A percentile compares a stretch with the other conserved stretches of the same genome.
Conservation (phyloP, 2,888 invertebrate genomes). For the Apoderus coryli region DNA sequence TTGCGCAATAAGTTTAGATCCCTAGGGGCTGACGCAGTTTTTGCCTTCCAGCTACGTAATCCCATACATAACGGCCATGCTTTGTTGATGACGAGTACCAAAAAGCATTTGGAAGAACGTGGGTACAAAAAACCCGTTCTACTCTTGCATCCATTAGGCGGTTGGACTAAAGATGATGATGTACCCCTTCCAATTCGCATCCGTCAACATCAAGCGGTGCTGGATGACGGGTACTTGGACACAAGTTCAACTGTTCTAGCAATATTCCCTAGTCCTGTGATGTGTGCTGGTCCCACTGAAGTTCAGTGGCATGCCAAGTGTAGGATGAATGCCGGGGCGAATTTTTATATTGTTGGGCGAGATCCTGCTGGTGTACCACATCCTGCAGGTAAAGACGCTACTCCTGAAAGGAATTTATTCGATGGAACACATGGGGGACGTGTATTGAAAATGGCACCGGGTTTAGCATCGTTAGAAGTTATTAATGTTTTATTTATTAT, state of each 20-base stretch:
- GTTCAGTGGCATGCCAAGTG: conserved; percentile 93
- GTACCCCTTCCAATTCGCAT: conserved; percentile 86
- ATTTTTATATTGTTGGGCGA: conserved; percentile 96
- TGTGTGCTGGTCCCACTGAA: conserved; percentile 99
- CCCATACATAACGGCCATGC: conserved; percentile 99
- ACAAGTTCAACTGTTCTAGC: conserved; percentile 77
- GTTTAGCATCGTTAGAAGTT: conserved; percentile 78
- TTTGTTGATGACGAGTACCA: conserved; percentile 90
- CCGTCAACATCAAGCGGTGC: conserved; percentile 82
- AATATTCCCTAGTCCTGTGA: conserved; percentile 99
- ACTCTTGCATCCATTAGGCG: conserved; percentile 82
- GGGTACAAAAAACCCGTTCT: conserved; percentile 92
- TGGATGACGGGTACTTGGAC: conserved; percentile 75
- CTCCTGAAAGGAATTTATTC: conserved; percentile 67
- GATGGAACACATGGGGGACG: conserved; percentile 84
- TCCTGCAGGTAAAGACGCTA: conserved; percentile 47
- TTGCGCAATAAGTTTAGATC: conserved; percentile 59
- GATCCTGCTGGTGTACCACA: conserved; percentile 98
- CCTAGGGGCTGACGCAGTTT: conserved; percentile 86
- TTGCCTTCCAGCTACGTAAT: conserved; percentile 92
- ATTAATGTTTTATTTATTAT: too few species aligned
- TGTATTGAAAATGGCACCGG: conserved; percentile 83
- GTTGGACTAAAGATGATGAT: conserved; percentile 98
- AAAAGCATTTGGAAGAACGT: conserved; percentile 58
- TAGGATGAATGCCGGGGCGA: conserved; percentile 91